phyloP scores from a whole-genome alignment of 2,888 invertebrate species.

The Amphiduros pacificus region DNA sequence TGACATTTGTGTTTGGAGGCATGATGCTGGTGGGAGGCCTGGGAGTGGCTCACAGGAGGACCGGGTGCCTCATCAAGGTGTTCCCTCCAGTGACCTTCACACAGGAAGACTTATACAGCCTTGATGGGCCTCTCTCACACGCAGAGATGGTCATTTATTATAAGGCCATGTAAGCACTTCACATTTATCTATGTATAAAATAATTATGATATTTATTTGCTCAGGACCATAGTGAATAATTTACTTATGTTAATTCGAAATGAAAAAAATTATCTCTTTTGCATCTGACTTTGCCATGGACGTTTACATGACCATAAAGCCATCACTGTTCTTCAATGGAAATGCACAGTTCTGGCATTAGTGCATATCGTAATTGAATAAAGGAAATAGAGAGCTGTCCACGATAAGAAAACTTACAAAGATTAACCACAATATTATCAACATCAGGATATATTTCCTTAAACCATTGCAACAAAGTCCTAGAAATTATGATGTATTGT shows the following conservation, averaged over 20 bases:
- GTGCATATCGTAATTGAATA: too few species aligned
- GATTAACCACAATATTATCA: neutral
- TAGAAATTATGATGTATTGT: too few species aligned
- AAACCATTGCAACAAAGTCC: neutral
- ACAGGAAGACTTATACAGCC: conserved; percentile 6
- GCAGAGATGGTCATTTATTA: conserved; percentile 1
- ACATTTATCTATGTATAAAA: neutral
- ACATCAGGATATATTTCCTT: neutral
- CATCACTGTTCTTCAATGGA: too few species aligned
- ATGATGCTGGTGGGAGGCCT: neutral
- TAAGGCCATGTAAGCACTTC: conserved; percentile 5
- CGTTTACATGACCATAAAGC: too few species aligned
- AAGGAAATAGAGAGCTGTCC: too few species aligned
- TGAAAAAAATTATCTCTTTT: too few species aligned
- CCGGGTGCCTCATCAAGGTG: conserved; percentile 9
- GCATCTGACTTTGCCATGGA: too few species aligned
- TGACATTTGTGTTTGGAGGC: neutral
- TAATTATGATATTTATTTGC: neutral
- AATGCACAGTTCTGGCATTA: too few species aligned
- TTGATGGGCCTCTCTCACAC: conserved; percentile 6
- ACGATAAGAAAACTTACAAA: neutral
- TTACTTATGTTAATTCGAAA: too few species aligned
- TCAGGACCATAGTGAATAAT: neutral
- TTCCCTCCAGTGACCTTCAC: conserved; percentile 8
- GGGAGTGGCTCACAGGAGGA: conserved; percentile 5